Evolutionary conservation across 1,140 invertebrate species (phyloP).

Genomic region (Magallana gigas): DNA sequence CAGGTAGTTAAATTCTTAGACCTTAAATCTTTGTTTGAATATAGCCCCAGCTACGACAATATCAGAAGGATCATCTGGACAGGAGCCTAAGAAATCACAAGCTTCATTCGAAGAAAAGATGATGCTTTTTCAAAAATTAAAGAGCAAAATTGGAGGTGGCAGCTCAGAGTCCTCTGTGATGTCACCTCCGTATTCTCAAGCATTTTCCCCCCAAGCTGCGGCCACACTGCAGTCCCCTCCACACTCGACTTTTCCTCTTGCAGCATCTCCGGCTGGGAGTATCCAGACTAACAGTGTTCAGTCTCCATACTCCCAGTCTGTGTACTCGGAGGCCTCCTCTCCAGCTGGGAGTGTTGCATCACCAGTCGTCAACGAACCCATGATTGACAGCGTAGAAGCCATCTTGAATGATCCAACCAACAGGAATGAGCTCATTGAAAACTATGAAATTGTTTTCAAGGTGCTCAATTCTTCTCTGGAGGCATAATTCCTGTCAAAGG

Average conservation of each 20-base stretch:
- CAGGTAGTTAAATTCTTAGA: background rate
- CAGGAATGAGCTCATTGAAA: constrained; percentile 16
- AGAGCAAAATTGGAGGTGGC: background rate
- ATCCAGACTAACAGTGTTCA: background rate
- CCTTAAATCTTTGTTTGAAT: constrained; percentile 33
- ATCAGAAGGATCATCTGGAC: background rate
- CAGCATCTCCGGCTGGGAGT: background rate
- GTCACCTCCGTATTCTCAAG: background rate
- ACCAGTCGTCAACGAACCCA: background rate
- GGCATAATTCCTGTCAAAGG: background rate
- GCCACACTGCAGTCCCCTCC: background rate
- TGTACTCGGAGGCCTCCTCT: background rate
- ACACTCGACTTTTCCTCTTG: background rate
- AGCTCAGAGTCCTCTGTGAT: background rate
- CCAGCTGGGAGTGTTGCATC: background rate
- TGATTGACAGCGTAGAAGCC: constrained; percentile 1
- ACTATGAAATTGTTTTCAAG: background rate
- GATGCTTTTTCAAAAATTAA: background rate
- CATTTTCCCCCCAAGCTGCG: background rate
- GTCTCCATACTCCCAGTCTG: constrained; percentile 6
- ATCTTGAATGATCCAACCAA: constrained; percentile 9
- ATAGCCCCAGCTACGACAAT: background rate
- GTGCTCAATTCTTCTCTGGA: background rate
- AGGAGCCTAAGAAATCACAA: background rate
- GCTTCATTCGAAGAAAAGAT: background rate